Conservation (phyloP, 2,888 invertebrate genomes). For the Acanthosepion esculentum region DNA sequence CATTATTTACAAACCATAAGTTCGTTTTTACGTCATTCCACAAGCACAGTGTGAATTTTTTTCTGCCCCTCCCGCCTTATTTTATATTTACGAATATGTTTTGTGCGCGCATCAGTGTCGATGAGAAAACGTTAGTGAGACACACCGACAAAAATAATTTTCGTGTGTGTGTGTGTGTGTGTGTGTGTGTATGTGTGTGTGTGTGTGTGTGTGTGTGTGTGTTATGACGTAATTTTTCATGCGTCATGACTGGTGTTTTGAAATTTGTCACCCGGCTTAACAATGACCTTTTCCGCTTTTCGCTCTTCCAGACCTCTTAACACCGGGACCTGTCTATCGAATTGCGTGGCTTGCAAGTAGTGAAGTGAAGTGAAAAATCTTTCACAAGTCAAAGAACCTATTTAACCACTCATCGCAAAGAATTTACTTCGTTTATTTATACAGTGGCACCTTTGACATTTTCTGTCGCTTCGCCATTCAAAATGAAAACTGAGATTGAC, state of each 20-base stretch:
- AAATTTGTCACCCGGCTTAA: slow-evolving; percentile 2
- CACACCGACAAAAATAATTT: neutral
- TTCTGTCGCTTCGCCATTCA: neutral
- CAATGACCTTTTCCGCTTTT: neutral
- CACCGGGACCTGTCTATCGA: neutral
- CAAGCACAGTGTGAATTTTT: no score
- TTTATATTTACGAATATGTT: no score
- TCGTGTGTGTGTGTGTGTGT: neutral
- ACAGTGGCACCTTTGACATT: neutral
- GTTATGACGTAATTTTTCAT: neutral
- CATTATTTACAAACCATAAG: no score
- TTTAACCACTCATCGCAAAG: neutral
- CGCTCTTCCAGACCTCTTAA: neutral
- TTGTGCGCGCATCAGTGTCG: no score
- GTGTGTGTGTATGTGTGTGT: neutral
- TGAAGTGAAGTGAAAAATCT: neutral
- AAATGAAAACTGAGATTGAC: neutral
- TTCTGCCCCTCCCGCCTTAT: no score
- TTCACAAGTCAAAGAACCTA: neutral
- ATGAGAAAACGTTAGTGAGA: no score
- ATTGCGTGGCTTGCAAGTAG: neutral
- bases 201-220: neutral
- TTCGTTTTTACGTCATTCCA: no score
- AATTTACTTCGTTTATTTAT: neutral
- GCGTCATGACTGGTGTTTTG: neutral